A percentile compares a stretch with the other conserved stretches of the same genome.
Evolutionary conservation across 2,113 vertebrate genomes (phyloP).

Genomic region (Pelecanoides urinatrix): DNA sequence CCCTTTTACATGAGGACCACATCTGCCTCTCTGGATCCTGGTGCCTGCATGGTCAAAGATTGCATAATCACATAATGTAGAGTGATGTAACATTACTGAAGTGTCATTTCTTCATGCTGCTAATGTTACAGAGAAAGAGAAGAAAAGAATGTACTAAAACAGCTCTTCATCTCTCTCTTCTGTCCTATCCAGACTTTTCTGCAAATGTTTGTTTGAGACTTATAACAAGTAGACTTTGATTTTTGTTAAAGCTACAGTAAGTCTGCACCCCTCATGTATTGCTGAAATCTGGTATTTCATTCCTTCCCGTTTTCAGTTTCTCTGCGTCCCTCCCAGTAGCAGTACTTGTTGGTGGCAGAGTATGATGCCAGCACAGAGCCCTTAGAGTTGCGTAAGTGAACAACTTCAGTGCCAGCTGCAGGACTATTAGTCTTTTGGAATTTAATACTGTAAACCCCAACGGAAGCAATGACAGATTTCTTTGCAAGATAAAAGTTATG

Average conservation of each 20-base stretch:
- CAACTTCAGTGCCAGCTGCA: neutral
- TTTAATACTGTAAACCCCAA: neutral
- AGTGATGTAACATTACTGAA: neutral
- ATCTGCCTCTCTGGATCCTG: neutral
- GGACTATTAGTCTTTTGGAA: neutral
- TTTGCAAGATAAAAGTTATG: neutral
- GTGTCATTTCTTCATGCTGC: neutral
- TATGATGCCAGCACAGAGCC: neutral
- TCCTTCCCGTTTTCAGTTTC: neutral
- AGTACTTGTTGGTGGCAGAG: neutral
- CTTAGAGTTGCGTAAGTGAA: neutral
- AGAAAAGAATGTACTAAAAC: neutral
- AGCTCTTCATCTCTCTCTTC: neutral
- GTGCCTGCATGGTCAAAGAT: neutral
- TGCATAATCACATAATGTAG: neutral
- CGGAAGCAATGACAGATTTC: neutral
- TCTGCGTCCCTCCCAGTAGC: neutral
- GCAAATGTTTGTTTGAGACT: neutral
- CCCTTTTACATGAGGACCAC: rapidly evolving
- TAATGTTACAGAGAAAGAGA: neutral
- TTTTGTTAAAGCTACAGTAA: neutral
- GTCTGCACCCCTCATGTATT: neutral
- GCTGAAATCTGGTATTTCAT: neutral
- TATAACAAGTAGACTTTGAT: neutral
- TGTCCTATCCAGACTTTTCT: neutral